Conservation (phyloP, 2,888 invertebrate species). For the Melipona bicolor region DNA sequence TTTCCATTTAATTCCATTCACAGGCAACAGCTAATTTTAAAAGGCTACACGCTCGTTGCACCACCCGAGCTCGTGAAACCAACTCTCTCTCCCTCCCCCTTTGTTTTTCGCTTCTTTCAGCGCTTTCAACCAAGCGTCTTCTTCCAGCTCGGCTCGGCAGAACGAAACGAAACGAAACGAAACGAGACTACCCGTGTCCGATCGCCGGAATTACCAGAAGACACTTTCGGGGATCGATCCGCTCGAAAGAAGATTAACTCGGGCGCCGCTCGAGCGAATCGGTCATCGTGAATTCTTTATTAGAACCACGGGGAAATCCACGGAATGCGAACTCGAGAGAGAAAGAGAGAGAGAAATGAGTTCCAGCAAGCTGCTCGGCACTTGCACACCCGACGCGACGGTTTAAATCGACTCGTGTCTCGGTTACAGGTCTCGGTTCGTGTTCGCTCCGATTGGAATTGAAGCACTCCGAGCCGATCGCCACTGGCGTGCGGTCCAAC, state of each 20-base stretch:
- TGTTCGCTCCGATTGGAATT: not conserved
- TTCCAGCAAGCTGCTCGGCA: too few species aligned
- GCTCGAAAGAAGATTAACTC: conserved; percentile 12
- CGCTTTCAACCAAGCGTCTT: not conserved
- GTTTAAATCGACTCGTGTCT: not conserved
- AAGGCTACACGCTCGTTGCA: conserved; percentile 22
- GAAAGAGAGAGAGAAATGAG: too few species aligned
- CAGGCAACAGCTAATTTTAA: conserved; percentile 37
- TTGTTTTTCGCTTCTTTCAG: not conserved
- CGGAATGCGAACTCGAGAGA: not conserved
- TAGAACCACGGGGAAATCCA: not conserved
- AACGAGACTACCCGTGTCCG: not conserved
- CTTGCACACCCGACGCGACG: too few species aligned
- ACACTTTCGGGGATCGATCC: not conserved
- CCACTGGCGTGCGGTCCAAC: too few species aligned
- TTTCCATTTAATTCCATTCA: conserved; percentile 48
- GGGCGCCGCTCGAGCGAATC: not conserved
- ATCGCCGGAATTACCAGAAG: conserved; percentile 25
- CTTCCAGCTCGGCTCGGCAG: too few species aligned
- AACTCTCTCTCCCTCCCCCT: not conserved
- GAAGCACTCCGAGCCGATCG: not conserved
- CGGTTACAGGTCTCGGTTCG: not conserved
- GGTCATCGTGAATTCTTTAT: conserved; percentile 8
- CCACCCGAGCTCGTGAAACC: conserved; percentile 13
- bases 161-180: too few species aligned